Evolutionary conservation across 2,797 vertebrate genomes (phyloP), one percentile per base, ranked within the genome.

Genomic region (Halcyon smyrnensis): DNA sequence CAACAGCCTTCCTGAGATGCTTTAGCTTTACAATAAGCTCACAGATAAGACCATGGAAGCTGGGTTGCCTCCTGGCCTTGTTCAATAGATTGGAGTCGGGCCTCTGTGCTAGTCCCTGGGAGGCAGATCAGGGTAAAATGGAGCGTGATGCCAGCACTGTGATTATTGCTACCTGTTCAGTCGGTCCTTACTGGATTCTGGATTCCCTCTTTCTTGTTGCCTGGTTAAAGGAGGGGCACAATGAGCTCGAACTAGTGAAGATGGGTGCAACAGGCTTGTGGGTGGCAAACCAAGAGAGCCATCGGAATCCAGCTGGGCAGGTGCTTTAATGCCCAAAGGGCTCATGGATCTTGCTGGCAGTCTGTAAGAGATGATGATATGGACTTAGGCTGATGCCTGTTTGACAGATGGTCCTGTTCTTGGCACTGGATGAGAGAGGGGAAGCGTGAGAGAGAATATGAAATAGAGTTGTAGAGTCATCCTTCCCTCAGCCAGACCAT

Each of bases 341-440:
- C 90, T 87, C 43, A 1, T 65, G 83, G 86, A 79, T 90, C 91
- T 95, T 90, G 48, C 70, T 95, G 93, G 63, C 74, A 70, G 59
- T 30, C 65, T 75, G 0, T 59, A 23, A 43, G 2, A 68, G 90
- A 27, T 15, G 68, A 76, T 13, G 64, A 28, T 27, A 37, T 0
- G 4, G 83, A 54, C 70, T 69, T 68, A 79, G 57, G 88, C 68
- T 70, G 74, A 53, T 87, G 86, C 79, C 93, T 84, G 75, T 73
- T 48, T 80, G 92, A 85, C 74, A 89, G 41, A 65, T 9, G 3
- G 25, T 93, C 77, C 85, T 87, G 46, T 77, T 95, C 70, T 82
- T 89, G 92, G 80, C 39, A 32, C 45, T 77, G 84, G 60, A 28
- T 71, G 65, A 92, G n/a, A 0, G 21, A 91, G 69, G 75, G 65